These are phyloP conservation scores for Exephanes ischioxanthus DNA, from an alignment of 2,888 invertebrate genomes.

Conservation along the genomic window DNA sequence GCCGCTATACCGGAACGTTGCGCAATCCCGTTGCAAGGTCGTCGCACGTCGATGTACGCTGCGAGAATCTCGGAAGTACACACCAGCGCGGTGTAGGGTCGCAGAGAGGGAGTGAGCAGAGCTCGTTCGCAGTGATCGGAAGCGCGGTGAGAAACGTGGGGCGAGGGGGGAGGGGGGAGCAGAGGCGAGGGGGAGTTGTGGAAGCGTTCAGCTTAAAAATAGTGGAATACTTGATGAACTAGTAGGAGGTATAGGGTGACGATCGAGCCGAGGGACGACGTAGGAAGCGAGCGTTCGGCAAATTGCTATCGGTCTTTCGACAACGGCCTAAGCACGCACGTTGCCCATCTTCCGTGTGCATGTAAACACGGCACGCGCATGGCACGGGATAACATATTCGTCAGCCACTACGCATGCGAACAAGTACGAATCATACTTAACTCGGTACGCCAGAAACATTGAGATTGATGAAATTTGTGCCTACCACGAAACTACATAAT, in stretches of 20 bases:
- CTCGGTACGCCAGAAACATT: too few relatives aligned
- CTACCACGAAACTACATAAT: too few relatives aligned
- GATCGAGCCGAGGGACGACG: conserved; percentile 23
- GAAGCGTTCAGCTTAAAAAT: conserved; percentile 47
- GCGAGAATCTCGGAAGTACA: conserved; percentile 27
- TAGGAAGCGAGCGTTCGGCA: conserved; percentile 42
- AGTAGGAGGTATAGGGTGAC: background rate
- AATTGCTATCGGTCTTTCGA: conserved; percentile 36
- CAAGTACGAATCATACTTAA: background rate
- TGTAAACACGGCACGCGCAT: conserved; percentile 3
- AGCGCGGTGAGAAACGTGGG: conserved; percentile 15
- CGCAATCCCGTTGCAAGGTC: conserved; percentile 39
- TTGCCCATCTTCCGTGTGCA: background rate
- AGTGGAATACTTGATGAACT: conserved; percentile 46
- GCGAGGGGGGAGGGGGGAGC: background rate
- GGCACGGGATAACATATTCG: background rate
- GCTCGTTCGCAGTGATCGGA: conserved; percentile 9
- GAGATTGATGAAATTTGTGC: background rate
- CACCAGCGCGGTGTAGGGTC: background rate
- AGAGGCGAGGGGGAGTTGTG: background rate
- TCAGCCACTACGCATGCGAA: background rate
- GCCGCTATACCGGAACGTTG: conserved; percentile 4
- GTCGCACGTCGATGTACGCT: conserved; percentile 10
- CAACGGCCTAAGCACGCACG: background rate
- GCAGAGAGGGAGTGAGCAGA: background rate